A percentile compares a stretch with the other conserved stretches of the same genome.
phyloP scores from a whole-genome alignment of 2,888 invertebrate genomes.

The Chrysolina oricalcia region DNA sequence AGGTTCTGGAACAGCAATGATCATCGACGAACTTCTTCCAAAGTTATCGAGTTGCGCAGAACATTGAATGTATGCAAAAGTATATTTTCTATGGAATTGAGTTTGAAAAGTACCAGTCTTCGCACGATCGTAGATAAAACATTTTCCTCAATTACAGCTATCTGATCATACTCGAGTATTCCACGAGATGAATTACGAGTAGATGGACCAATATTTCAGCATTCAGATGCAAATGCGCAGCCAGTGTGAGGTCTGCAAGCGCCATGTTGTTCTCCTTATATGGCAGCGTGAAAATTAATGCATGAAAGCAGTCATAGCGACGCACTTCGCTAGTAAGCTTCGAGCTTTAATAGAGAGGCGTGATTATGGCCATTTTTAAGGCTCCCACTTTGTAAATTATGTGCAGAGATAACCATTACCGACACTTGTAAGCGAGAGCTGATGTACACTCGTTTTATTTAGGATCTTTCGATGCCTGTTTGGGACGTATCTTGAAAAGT shows the following conservation, averaged over 20 bases:
- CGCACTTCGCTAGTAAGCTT: slow-evolving; percentile 54
- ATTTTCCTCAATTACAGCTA: not conserved
- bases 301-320: slow-evolving; percentile 59
- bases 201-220: not conserved
- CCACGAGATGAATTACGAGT: not conserved
- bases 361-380: slow-evolving; percentile 63
- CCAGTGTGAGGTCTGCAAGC: slow-evolving; percentile 67
- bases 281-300: slow-evolving; percentile 69
- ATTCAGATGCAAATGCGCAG: slow-evolving; percentile 45
- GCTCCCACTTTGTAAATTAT: slow-evolving; percentile 52
- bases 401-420: slow-evolving; percentile 47
- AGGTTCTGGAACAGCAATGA: no score
- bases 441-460: slow-evolving; percentile 16
- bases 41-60: no score
- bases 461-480: not conserved
- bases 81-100: not conserved
- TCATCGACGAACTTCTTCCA: no score
- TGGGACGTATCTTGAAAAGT: not conserved
- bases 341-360: slow-evolving; percentile 59
- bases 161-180: not conserved
- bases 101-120: not conserved
- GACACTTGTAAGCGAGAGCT: slow-evolving; percentile 34
- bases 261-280: slow-evolving; percentile 68
- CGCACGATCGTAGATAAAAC: not conserved
- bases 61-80: no score